Percentiles rank a stretch among this genome's conserved stretches.
Conservation (phyloP, 2,888 invertebrate genomes). For the Conchocele bisecta region DNA sequence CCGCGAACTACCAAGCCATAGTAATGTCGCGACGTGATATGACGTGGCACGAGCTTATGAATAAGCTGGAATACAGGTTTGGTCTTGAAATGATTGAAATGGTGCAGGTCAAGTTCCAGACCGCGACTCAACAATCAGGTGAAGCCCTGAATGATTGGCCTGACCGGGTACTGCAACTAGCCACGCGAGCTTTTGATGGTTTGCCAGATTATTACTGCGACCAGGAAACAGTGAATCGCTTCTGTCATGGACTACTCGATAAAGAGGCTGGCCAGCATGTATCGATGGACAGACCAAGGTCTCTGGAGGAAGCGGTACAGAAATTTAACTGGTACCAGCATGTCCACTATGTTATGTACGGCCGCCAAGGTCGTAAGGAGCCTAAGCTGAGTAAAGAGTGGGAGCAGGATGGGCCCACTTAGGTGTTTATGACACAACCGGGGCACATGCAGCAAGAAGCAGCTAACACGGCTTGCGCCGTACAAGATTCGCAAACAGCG, state of each 20-base stretch:
- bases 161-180: slow-evolving; percentile 3
- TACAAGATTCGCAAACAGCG: no score
- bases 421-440: no score
- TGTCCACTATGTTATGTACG: not conserved
- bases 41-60: no score
- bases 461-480: no score
- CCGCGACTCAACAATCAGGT: not conserved
- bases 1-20: no score
- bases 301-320: slow-evolving; percentile 9
- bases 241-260: slow-evolving; percentile 18
- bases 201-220: slow-evolving; percentile 5
- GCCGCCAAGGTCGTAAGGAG: not conserved
- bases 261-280: slow-evolving; percentile 19
- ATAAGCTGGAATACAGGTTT: no score
- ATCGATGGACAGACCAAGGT: not conserved
- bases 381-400: not conserved
- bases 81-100: no score
- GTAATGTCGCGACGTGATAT: no score
- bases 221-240: not conserved
- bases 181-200: not conserved
- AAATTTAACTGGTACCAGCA: slow-evolving; percentile 5
- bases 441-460: no score
- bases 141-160: slow-evolving; percentile 9
- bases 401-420: not conserved
- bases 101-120: not conserved